Evolutionary conservation across 1,140 invertebrate genomes (phyloP), one percentile per base, ranked within the genome.

Genomic region (Drepana arcuata): DNA sequence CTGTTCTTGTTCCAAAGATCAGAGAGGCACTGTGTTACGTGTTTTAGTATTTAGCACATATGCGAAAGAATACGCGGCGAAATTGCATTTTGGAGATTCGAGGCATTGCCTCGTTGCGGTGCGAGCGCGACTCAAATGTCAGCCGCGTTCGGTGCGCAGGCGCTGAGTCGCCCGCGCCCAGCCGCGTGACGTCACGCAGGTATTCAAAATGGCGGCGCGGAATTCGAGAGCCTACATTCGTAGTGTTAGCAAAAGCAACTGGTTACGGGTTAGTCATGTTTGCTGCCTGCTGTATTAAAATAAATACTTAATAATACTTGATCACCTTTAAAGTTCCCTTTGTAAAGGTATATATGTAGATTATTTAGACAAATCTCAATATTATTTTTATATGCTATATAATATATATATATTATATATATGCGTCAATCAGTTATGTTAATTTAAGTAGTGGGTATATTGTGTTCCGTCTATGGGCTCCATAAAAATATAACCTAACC

Each of bases 141-240:
- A 67, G 60, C 28, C 47, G 30, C 39, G 39, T 39, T 41, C 57
- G 58, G 48, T 66, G 73, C 71, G 67, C 71, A 53, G 41, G 68
- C 75, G 70, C 60, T 48, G 63, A 51, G 38, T 58, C 60, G 61
- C 69, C 68, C 69, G 69, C 71, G 65, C 73, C 75, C 71, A 75
- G 51, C 52, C 42, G 44, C 54, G 63, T 81, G 73, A 81, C 77
- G 77, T 81, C 77, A 81, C 59, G 40, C 30, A 50, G 71, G 73
- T 74, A 81, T 81, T 81, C 71, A 81, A 78, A 77, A 81, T 81
- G 77, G 77, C 77, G 58, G 59, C 52, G 14, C 44, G 69, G 73
- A 77, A 81, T 81, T 56, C 65, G 69, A 81, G 72, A 80, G 66
- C 73, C 72, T 78, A 72, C 69, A 33, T 40, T n/a, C n/a, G 64